Evolutionary conservation across 92 coral and sea anemone genomes (phyloP).

Genomic region (Phenganax stokvisi): DNA sequence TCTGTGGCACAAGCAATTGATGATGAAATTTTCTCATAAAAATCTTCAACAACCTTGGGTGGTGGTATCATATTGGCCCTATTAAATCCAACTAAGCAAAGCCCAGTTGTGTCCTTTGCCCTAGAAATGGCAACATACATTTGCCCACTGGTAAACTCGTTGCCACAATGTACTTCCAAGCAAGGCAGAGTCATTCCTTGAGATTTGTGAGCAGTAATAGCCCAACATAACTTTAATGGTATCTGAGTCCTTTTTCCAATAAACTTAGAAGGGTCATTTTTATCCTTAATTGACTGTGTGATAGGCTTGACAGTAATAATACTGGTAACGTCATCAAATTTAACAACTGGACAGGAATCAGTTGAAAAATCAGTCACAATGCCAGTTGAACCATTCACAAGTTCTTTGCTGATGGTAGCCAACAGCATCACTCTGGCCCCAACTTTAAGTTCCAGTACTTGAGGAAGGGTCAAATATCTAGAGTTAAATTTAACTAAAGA

Average conservation of each 20-base stretch:
- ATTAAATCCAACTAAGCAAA: background rate
- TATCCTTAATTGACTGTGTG: background rate
- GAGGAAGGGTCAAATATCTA: conserved; percentile 26
- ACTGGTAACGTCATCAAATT: background rate
- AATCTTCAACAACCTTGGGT: conserved; percentile 3
- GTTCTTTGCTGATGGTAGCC: conserved; percentile 25
- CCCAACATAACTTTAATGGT: background rate
- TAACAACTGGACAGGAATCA: conserved; percentile 11
- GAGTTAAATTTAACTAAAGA: background rate
- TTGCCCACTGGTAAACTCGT: conserved; percentile 16
- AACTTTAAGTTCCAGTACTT: conserved; percentile 29
- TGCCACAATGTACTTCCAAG: conserved; percentile 20
- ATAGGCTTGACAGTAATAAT: background rate
- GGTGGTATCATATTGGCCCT: background rate
- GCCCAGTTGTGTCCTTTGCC: background rate
- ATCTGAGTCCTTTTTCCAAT: conserved; percentile 2
- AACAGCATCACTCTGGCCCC: conserved; percentile 47
- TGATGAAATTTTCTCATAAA: background rate
- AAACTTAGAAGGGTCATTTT: background rate
- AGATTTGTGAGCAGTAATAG: background rate
- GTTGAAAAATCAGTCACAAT: conserved; percentile 17
- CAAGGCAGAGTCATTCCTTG: background rate
- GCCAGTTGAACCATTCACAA: conserved; percentile 45
- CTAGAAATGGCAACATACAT: conserved; percentile 12
- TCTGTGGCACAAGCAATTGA: background rate